phyloP scores from a whole-genome alignment of 2,113 vertebrate genomes.

The Pseudolaguvia tuberculata region DNA sequence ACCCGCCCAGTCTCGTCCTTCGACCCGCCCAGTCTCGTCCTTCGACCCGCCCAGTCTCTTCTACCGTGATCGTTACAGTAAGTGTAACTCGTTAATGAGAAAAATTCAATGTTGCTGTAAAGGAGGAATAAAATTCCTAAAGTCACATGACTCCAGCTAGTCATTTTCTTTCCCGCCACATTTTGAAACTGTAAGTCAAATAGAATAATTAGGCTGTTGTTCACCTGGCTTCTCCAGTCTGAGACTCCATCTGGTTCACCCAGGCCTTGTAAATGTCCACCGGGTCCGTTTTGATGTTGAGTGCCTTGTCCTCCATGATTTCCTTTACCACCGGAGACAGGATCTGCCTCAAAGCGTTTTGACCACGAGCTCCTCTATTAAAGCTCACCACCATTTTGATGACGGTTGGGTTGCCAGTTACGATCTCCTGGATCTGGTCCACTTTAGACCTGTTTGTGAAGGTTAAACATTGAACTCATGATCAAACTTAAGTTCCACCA shows the following conservation, averaged over 20 bases:
- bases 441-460: conserved; percentile 82
- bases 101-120: not conserved
- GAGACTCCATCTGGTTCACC: conserved; percentile 99
- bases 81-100: too few relatives aligned
- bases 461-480: not conserved
- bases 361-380: conserved; percentile 91
- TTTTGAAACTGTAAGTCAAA: not conserved
- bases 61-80: too few relatives aligned
- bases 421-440: conserved; percentile 95
- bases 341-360: conserved; percentile 92
- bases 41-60: too few relatives aligned
- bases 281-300: conserved; percentile 96
- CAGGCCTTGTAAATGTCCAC: conserved; percentile 98
- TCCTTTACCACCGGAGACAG: conserved; percentile 93
- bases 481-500: not conserved
- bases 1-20: too few relatives aligned
- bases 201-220: not conserved
- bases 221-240: conserved; percentile 95
- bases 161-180: not conserved
- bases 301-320: conserved; percentile 92
- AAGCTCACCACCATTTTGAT: conserved; percentile 99
- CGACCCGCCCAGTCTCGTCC: too few relatives aligned
- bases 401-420: conserved; percentile 94
- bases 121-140: not conserved
- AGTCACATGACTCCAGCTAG: not conserved